These are phyloP conservation scores for Oxyruncus cristatus DNA, from an alignment of 2,113 vertebrate species.

Conservation along the genomic window DNA sequence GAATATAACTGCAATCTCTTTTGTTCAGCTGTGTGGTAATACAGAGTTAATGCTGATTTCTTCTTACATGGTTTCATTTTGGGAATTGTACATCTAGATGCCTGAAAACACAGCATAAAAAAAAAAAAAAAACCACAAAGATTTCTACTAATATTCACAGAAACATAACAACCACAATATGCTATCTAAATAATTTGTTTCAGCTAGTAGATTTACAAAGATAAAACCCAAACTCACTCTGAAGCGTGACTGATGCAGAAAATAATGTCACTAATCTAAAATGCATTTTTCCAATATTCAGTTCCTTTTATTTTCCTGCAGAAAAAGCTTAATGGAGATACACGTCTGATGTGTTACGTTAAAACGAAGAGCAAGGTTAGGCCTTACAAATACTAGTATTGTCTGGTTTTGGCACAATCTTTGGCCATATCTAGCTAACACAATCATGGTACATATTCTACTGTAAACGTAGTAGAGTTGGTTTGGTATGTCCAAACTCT, in stretches of 20 bases:
- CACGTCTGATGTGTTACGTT: not conserved
- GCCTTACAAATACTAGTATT: not conserved
- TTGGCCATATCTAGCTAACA: not conserved
- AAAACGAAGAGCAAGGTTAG: not conserved
- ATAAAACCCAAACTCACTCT: not conserved
- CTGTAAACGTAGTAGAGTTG: rapidly evolving
- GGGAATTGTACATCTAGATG: not conserved
- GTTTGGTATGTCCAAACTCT: not conserved
- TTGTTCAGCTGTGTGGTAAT: not conserved
- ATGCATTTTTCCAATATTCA: not conserved
- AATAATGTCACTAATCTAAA: not conserved
- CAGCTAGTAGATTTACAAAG: not conserved
- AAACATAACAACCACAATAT: not conserved
- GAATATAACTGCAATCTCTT: not conserved
- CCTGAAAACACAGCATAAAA: not conserved
- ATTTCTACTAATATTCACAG: not conserved
- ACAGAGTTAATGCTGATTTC: not conserved
- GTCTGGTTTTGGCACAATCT: not conserved
- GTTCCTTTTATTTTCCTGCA: not conserved
- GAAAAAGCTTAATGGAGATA: not conserved
- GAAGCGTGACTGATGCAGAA: not conserved
- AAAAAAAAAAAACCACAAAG: not conserved
- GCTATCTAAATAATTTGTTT: not conserved
- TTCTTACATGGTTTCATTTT: not conserved
- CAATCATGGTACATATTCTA: not conserved